phyloP scores from a whole-genome alignment of 2,113 vertebrate species.

The Psittacus erithacus region DNA sequence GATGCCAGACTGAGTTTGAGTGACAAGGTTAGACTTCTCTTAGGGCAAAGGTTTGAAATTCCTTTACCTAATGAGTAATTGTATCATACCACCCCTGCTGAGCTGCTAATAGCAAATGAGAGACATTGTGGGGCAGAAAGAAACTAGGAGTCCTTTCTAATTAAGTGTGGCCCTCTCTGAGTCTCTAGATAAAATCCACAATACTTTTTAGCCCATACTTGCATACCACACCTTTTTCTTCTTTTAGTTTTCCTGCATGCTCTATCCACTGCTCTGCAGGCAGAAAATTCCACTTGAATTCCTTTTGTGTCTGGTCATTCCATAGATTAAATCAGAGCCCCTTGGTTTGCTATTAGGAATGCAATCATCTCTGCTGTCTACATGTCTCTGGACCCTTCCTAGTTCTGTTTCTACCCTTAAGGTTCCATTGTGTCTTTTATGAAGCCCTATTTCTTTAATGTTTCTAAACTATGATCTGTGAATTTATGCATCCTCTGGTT shows the following conservation, averaged over 20 bases:
- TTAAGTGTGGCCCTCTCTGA: conserved; percentile 3
- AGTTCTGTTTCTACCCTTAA: background rate
- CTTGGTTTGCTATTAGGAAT: conserved; percentile 10
- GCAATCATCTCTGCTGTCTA: background rate
- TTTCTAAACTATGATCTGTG: background rate
- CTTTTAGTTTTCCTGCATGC: background rate
- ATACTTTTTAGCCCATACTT: background rate
- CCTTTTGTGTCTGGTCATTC: conserved; percentile 64
- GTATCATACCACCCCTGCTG: conserved; percentile 35
- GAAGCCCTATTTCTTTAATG: background rate
- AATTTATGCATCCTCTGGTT: background rate
- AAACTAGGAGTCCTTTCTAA: conserved; percentile 9
- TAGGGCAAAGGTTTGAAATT: conserved; percentile 61
- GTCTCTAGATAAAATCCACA: conserved; percentile 15
- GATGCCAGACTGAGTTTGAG: background rate
- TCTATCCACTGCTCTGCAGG: conserved; percentile 9
- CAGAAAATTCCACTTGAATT: conserved; percentile 57
- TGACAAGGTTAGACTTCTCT: conserved; percentile 39
- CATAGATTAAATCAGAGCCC: conserved; percentile 57
- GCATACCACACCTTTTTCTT: conserved; percentile 1
- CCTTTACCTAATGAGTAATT: conserved; percentile 64
- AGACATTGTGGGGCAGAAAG: background rate
- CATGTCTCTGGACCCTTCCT: background rate
- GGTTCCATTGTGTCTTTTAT: background rate
- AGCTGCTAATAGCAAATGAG: conserved; percentile 25